Base-by-base conservation (phyloP, 2,797 vertebrate genomes). In the Anas capensis region DNA sequence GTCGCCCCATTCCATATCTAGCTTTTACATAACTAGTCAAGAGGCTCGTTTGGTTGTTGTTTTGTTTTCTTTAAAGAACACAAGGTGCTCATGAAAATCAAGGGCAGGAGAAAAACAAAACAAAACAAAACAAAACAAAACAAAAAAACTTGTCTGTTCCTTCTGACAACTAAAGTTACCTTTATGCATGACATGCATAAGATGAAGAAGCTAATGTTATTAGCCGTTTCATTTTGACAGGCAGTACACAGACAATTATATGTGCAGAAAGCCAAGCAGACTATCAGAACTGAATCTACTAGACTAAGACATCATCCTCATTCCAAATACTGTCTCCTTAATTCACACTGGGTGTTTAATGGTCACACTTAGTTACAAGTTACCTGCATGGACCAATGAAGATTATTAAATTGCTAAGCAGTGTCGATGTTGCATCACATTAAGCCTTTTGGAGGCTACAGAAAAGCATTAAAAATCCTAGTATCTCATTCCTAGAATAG, bases 331-430 rank as follows among this genome's bases (percentile, higher is more conserved):
- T 61, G 42, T 76, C 68, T 88, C 44, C 86, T 85, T 80, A 87
- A 92, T 85, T 95, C 72, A 88, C 0, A 3, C 12, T 17, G 48
- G 42, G 38, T 93, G 42, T 76, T 82, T 86, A 94, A 38, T 58
- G 46, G 88, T 93, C 71, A 94, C 61, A 90, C 62, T 64, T 84
- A 90, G 78, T 71, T 93, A 82, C 24, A 90, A 76, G 85, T 91
- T 89, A 90, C 66, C 73, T 79, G 9, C 76, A 90, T 46, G 72
- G 54, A 82, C 51, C 80, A 93, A 57, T 76, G 70, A 75, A 90
- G 66, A 83, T 64, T 61, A 83, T 91, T 82, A 86, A 81, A 83
- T 86, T 91, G 24, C 20, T 90, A 78, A 94, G 44, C 15, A 86
- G 13, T 68, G 73, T 61, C 72, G 65, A 23, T n/a, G 26, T 34